Evolutionary conservation across 2,888 invertebrate species (phyloP).

Genomic region (Athetis lepigone): DNA sequence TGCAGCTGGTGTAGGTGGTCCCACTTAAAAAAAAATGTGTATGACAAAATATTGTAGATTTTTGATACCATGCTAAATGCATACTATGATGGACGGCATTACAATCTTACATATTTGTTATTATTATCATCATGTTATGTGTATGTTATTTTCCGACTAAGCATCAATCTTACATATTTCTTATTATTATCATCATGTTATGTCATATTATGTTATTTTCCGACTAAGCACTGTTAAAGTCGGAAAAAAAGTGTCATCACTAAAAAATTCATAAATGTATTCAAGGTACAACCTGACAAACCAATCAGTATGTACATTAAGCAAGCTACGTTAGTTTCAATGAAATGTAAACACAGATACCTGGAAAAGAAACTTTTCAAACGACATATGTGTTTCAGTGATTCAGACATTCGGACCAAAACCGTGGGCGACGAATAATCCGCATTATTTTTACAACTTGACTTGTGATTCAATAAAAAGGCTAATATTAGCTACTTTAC

Average conservation of each 20-base stretch:
- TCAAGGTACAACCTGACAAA: conserved; percentile 49
- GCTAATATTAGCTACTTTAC: conserved; percentile 73
- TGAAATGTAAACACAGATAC: conserved; percentile 68
- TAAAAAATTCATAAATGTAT: conserved; percentile 20
- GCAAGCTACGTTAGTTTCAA: conserved; percentile 59
- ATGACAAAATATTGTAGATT: neutral
- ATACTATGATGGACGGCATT: no score
- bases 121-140: no score
- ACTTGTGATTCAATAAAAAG: conserved; percentile 79
- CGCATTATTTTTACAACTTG: conserved; percentile 80
- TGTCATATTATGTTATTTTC: no score
- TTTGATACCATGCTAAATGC: no score
- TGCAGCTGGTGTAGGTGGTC: neutral
- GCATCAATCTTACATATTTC: no score
- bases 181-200: no score
- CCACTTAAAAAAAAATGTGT: neutral
- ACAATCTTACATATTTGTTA: no score
- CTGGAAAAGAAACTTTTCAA: conserved; percentile 75
- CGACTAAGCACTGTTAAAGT: conserved; percentile 1
- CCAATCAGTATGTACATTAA: conserved; percentile 26
- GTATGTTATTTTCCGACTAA: no score
- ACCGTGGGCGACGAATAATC: conserved; percentile 80
- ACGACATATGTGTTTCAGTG: conserved; percentile 69
- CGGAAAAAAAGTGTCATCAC: conserved; percentile 3
- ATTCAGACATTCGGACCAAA: conserved; percentile 72